Base-by-base conservation (phyloP, 2,113 vertebrate species). In the Anolis carolinensis region DNA sequence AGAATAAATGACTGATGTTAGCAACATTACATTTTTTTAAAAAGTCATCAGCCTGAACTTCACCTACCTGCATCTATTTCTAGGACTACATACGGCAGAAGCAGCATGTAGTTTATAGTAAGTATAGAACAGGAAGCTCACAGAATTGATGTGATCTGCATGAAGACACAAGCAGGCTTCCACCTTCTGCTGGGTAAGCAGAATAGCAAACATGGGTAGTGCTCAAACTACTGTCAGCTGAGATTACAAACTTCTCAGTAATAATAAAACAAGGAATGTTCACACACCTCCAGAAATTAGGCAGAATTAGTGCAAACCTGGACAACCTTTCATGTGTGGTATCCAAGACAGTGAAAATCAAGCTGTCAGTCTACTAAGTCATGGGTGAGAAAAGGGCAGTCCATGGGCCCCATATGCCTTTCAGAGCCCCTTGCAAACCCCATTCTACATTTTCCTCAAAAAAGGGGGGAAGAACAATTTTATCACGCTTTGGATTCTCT, bases 71-170 rank as follows among this genome's bases (percentile, higher is more conserved):
- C 4, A 2, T 21, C 83, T 65, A 13, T 25, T 34, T 84, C 23
- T 13, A 55, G 39, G 52, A 90, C 74, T 86, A 62, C 39, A 82
- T 27, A 39, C 30, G 48, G 30, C 25, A 89, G 39, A n/a, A 80
- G 13, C 21, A 55, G 27, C 30, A 11, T 36, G 34, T 52, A 44
- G 67, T 21, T 78, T 87, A 75, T 48, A 50, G 76, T 0, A 73
- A 72, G 18, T 59, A 59, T 59, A 16, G 23, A 16, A 72, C 20
- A 7, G 36, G 84, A 82, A 83, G n/a, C 27, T 0, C 2, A 1
- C 34, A 87, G 84, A 89, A 83, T 6, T 65, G 83, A 78, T 91
- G 44, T 65, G 89, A 83, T 36, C 82, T 10, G 55, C 52, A 52
- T 75, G 13, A 75, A 84, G 5, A 21, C 2, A 34, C 4, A 8